Evolutionary conservation across 2,888 invertebrate genomes (phyloP).

Genomic region (Lamellibrachia satsuma): DNA sequence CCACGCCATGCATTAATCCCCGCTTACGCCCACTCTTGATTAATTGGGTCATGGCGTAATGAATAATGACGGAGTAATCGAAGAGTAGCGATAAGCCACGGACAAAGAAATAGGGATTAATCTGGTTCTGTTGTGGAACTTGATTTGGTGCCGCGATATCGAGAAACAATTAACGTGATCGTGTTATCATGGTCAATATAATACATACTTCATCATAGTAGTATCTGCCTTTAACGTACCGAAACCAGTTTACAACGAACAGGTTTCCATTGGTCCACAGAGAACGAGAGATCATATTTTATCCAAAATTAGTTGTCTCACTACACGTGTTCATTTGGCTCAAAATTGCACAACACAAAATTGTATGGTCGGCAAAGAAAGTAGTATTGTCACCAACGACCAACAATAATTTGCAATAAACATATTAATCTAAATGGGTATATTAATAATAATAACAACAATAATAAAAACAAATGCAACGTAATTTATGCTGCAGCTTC

Average conservation of each 20-base stretch:
- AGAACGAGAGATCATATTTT: no score
- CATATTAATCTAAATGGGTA: no score
- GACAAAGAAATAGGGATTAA: background rate
- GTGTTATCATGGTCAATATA: background rate
- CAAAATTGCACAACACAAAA: no score
- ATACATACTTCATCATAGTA: background rate
- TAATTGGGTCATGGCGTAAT: slow-evolving; percentile 5
- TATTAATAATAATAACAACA: no score
- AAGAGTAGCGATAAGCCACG: background rate
- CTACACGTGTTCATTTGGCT: no score
- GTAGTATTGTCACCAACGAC: no score
- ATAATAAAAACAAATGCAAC: no score
- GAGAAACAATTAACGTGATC: background rate
- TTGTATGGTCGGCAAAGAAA: no score
- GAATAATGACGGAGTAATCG: background rate
- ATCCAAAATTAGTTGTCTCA: no score
- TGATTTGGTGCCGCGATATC: background rate
- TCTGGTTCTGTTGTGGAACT: background rate
- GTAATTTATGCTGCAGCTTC: no score
- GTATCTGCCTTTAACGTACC: background rate
- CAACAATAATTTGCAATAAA: no score
- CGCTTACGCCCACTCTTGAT: background rate
- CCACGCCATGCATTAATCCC: slow-evolving; percentile 11
- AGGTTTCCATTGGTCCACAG: background rate
- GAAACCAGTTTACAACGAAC: background rate